A percentile compares a stretch with the other conserved stretches of the same genome.
These are phyloP conservation scores for Aphelinus certus DNA, from an alignment of 1,140 invertebrate species.

Conservation along the genomic window DNA sequence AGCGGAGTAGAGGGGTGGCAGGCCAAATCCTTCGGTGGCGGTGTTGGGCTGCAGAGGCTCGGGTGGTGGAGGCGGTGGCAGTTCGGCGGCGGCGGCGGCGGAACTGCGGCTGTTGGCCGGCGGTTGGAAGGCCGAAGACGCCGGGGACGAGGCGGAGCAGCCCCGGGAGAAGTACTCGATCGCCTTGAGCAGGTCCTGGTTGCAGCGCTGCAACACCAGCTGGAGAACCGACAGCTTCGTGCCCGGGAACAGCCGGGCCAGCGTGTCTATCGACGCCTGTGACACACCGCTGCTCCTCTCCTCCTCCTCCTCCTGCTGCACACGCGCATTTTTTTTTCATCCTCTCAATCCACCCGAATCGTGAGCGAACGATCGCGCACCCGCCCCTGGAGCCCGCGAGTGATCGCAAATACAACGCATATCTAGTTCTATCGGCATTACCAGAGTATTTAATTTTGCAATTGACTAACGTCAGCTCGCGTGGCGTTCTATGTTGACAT, in stretches of 20 bases:
- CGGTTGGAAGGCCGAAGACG: slow-evolving; percentile 51
- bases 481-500: no score
- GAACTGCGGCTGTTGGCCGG: not conserved
- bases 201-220: slow-evolving; percentile 84
- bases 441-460: no score
- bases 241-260: slow-evolving; percentile 86
- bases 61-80: slow-evolving; percentile 46
- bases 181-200: slow-evolving; percentile 84
- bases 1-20: slow-evolving; percentile 43
- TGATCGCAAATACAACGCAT: no score
- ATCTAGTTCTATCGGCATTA: no score
- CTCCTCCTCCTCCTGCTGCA: no score
- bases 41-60: slow-evolving; percentile 33
- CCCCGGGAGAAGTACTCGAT: slow-evolving; percentile 73
- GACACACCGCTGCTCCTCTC: slow-evolving; percentile 54
- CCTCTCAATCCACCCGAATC: no score
- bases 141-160: slow-evolving; percentile 14
- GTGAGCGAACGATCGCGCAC: no score
- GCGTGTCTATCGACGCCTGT: slow-evolving; percentile 81
- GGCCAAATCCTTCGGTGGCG: slow-evolving; percentile 35
- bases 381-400: no score
- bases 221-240: slow-evolving; percentile 88
- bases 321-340: no score
- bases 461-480: no score
- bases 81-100: slow-evolving; percentile 9